These are phyloP conservation scores for Xestia c-nigrum DNA, from an alignment of 2,888 invertebrate genomes.

Conservation along the genomic window DNA sequence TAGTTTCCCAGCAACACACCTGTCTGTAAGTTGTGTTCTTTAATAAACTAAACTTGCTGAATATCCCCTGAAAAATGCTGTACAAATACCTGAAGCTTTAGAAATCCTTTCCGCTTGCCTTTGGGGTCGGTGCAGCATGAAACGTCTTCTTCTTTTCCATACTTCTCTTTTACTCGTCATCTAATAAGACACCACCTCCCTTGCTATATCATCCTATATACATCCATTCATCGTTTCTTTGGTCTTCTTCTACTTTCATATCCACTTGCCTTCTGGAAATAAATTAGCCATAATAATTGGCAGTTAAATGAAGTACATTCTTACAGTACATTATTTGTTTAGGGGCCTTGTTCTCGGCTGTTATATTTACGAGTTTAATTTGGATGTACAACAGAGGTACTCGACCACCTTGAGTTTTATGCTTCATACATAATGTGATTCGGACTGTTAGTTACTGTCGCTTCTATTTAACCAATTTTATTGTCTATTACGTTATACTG, in stretches of 20 bases:
- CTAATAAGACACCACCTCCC: no score
- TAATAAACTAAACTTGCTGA: no score
- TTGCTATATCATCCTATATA: no score
- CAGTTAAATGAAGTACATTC: not conserved
- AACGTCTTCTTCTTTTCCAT: no score
- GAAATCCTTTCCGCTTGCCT: not conserved
- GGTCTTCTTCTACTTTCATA: no score
- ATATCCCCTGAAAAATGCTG: not conserved
- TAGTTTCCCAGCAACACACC: not conserved
- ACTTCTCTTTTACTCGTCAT: no score
- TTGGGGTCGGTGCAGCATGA: no score
- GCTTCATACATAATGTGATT: constrained; percentile 41
- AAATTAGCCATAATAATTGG: constrained; percentile 7
- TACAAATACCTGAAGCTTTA: not conserved
- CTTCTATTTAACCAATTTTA: constrained; percentile 30
- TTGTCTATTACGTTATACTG: constrained; percentile 45
- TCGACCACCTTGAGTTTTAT: constrained; percentile 52
- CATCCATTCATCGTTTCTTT: no score
- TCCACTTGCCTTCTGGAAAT: not conserved
- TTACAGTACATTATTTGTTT: constrained; percentile 8
- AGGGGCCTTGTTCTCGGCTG: constrained; percentile 33
- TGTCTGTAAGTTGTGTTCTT: not conserved
- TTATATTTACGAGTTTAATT: constrained; percentile 44
- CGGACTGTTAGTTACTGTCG: constrained; percentile 51
- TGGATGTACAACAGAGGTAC: constrained; percentile 13